phyloP scores from a whole-genome alignment of 2,113 vertebrate genomes.

The Halcyon malimbica region DNA sequence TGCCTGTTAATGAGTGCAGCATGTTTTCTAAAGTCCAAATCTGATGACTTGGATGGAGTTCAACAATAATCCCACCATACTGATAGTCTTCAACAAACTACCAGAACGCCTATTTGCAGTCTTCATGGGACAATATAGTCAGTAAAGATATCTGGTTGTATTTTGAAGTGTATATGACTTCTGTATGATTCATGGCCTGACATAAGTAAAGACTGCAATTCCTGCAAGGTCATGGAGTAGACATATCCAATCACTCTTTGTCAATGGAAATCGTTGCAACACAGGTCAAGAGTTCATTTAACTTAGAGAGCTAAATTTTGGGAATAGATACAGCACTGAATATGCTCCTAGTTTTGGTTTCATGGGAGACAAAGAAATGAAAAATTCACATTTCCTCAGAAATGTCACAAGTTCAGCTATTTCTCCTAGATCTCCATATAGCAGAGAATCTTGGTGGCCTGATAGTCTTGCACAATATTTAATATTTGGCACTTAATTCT shows the following conservation, averaged over 20 bases:
- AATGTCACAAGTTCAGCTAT: neutral
- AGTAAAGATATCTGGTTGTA: neutral
- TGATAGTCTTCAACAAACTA: neutral
- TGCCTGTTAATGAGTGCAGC: neutral
- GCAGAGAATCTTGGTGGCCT: neutral
- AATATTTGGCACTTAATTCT: neutral
- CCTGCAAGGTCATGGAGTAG: neutral
- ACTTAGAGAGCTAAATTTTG: neutral
- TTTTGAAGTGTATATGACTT: neutral
- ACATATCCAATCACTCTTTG: accelerated
- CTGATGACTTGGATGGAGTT: neutral
- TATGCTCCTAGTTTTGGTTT: neutral
- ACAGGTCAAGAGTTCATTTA: neutral
- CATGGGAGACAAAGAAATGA: neutral
- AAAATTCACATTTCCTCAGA: neutral
- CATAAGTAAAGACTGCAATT: neutral
- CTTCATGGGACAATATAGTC: neutral
- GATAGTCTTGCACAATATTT: neutral
- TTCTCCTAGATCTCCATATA: neutral
- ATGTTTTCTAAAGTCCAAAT: neutral
- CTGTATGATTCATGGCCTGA: neutral
- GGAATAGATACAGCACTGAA: neutral
- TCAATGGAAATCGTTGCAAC: neutral
- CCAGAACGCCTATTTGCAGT: neutral
- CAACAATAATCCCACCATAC: neutral